Evolutionary conservation across 2,888 invertebrate genomes (phyloP).

Genomic region (Drosophila limbata): DNA sequence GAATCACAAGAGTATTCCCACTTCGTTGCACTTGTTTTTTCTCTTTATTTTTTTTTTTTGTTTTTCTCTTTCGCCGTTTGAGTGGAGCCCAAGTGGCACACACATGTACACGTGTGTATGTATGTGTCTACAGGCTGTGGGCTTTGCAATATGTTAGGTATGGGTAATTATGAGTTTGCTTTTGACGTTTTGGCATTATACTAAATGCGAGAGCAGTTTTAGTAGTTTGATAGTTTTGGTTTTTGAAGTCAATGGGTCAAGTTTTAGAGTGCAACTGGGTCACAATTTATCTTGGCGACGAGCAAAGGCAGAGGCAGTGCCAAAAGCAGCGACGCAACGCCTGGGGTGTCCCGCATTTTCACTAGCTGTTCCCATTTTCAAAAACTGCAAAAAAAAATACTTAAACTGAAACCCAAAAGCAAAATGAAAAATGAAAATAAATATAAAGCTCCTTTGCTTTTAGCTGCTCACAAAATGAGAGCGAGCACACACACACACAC

Average conservation of each 20-base stretch:
- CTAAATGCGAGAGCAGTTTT: slow-evolving; percentile 43
- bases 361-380: slow-evolving; percentile 58
- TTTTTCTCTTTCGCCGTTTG: background rate
- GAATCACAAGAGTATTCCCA: slow-evolving; percentile 15
- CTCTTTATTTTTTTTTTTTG: background rate
- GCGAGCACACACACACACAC: slow-evolving; percentile 46
- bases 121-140: slow-evolving; percentile 1
- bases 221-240: slow-evolving; percentile 38
- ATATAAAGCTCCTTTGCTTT: slow-evolving; percentile 56
- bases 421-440: slow-evolving; percentile 46
- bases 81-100: slow-evolving; percentile 20
- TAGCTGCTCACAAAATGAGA: slow-evolving; percentile 64
- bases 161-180: slow-evolving; percentile 66
- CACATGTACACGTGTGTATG: slow-evolving; percentile 1
- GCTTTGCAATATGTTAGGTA: slow-evolving; percentile 11
- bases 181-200: slow-evolving; percentile 41
- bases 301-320: background rate
- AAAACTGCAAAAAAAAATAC: slow-evolving; percentile 33
- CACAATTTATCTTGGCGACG: slow-evolving; percentile 63
- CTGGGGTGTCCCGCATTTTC: slow-evolving; percentile 77
- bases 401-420: slow-evolving; percentile 44
- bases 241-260: slow-evolving; percentile 83
- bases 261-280: slow-evolving; percentile 82
- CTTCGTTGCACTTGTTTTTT: slow-evolving; percentile 8
- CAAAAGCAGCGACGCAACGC: slow-evolving; percentile 40